Percentiles rank a stretch among this genome's conserved stretches.
Conservation (phyloP, 92 coral and sea anemone genomes). For the Umimayanthus kanabou region DNA sequence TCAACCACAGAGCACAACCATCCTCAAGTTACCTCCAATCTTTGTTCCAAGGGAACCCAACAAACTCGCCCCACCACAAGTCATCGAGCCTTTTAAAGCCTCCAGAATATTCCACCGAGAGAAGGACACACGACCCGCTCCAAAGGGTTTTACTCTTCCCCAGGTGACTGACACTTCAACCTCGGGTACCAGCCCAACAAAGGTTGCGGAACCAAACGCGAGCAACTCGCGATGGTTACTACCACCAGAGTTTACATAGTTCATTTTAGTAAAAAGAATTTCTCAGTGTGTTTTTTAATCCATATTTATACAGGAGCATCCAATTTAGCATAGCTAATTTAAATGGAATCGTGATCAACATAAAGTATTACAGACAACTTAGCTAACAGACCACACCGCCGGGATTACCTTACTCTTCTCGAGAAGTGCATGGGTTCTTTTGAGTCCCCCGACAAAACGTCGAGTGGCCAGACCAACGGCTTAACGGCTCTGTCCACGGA, state of each 20-base stretch:
- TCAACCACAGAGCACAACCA: not conserved
- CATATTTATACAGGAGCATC: no score
- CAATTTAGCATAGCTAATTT: no score
- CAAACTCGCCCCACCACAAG: constrained; percentile 44
- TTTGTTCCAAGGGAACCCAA: constrained; percentile 27
- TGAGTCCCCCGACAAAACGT: no score
- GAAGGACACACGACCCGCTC: not conserved
- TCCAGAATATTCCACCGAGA: constrained; percentile 29
- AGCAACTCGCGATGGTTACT: not conserved
- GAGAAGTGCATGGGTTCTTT: no score
- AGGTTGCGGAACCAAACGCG: not conserved
- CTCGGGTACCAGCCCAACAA: not conserved
- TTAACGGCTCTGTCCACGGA: no score
- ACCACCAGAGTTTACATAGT: not conserved
- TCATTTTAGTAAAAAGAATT: no score
- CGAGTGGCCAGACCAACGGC: no score
- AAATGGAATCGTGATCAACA: no score
- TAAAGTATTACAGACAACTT: no score
- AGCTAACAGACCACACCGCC: no score
- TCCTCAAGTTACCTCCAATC: not conserved
- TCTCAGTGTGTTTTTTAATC: no score
- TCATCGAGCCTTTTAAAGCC: constrained; percentile 40
- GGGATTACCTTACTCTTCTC: no score
- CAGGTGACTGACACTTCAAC: not conserved
- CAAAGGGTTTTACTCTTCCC: not conserved